A percentile compares a stretch with the other conserved stretches of the same genome.
These are phyloP conservation scores for Microcebus jonahi DNA, from an alignment of 2,113 vertebrate species.

Conservation along the genomic window DNA sequence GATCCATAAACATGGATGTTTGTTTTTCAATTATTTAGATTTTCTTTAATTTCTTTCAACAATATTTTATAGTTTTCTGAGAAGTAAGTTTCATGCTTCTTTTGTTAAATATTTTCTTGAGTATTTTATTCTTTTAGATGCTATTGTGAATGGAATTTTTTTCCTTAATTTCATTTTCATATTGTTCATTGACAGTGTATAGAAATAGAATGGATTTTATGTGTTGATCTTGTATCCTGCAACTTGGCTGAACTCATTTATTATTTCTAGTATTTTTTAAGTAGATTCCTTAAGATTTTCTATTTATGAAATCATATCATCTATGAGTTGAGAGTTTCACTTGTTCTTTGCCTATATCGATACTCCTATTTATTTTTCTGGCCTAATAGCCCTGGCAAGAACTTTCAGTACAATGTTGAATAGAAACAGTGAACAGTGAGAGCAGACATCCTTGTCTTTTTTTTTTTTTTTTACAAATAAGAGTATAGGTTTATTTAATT, in stretches of 20 bases:
- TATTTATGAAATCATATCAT: neutral
- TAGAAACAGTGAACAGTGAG: neutral
- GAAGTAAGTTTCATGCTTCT: neutral
- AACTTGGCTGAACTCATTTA: neutral
- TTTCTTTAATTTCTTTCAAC: neutral
- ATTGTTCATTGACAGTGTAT: neutral
- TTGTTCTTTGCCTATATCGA: neutral
- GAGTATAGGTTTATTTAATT: neutral
- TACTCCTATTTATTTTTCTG: neutral
- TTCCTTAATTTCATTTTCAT: neutral
- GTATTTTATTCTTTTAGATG: neutral
- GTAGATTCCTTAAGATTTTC: neutral
- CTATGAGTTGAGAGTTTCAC: neutral
- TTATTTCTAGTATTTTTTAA: neutral
- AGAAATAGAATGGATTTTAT: neutral
- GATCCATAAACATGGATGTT: neutral
- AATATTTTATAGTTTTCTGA: neutral
- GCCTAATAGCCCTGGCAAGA: neutral
- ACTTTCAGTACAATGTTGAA: neutral
- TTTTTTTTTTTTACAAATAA: neutral
- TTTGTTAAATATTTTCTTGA: neutral
- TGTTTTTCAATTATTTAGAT: neutral
- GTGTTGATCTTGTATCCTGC: neutral
- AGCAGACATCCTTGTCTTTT: neutral
- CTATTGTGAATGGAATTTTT: neutral